Evolutionary conservation across 1,140 invertebrate genomes (phyloP), one percentile per base, ranked within the genome.

Genomic region (Scaptodrosophila lebanonensis): DNA sequence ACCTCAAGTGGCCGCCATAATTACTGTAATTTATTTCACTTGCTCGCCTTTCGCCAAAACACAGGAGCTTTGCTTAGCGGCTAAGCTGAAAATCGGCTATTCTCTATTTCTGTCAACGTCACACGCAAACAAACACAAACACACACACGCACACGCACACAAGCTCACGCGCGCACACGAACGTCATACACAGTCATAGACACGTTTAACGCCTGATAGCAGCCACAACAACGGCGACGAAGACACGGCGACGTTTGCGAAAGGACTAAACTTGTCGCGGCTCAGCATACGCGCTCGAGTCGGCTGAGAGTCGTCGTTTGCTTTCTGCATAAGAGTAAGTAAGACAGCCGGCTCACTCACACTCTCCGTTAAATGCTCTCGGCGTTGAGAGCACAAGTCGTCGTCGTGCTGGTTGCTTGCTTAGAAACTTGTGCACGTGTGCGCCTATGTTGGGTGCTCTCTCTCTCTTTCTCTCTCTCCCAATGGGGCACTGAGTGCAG

Each of bases 11-110:
- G 72, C 48, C 54, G 60, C 60, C 65, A 65, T 79, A 77, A 77
- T 76, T 75, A 76, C 71, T 77, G 72, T 77, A 77, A 77, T 77
- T 79, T 58, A 77, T 79, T 77, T 77, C 72, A 68, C 73, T 75
- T 54, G 61, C 48, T 49, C 62, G 56, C 71, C 48, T 22, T 57
- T 63, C 42, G 52, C 51, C 30, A 29, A 51, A 18, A 47, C 42
- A 44, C 42, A 39, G 17, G 44, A 25, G 13, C 27, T 15, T n/a
- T n/a, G n/a, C n/a, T n/a, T n/a, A n/a, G n/a, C n/a, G n/a, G n/a
- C n/a, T n/a, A n/a, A n/a, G n/a, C n/a, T n/a, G n/a, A n/a, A n/a
- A n/a, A n/a, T n/a, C n/a, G n/a, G n/a, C n/a, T n/a, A n/a, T n/a
- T n/a, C n/a, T n/a, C n/a, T n/a, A n/a, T n/a, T n/a, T n/a, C n/a